Evolutionary conservation across 2,113 vertebrate species (phyloP).

Genomic region (Illadopsis cleaveri): DNA sequence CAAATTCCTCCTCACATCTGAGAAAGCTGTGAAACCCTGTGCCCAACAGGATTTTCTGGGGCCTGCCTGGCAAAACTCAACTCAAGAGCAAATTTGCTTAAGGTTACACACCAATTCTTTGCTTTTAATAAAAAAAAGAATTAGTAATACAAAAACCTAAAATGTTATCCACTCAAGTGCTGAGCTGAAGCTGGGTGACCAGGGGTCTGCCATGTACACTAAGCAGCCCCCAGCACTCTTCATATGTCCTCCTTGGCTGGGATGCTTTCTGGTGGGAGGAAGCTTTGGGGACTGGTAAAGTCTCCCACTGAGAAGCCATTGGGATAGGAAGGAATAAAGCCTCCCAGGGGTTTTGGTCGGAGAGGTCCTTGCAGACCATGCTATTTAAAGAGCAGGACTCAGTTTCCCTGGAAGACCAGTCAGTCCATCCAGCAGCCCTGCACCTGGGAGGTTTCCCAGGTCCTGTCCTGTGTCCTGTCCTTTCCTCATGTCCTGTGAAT

Average conservation of each 20-base stretch:
- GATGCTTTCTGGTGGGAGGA: not conserved
- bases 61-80: not conserved
- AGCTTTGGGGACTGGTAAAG: not conserved
- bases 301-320: not conserved
- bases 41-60: not conserved
- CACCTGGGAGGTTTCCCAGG: not conserved
- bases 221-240: not conserved
- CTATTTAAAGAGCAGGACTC: not conserved
- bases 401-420: not conserved
- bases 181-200: not conserved
- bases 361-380: not conserved
- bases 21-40: not conserved
- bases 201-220: not conserved
- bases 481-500: fast-evolving
- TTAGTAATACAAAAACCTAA: not conserved
- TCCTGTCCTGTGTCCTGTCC: too few relatives aligned
- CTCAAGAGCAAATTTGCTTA: not conserved
- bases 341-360: not conserved
- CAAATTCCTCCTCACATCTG: not conserved
- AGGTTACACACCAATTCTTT: not conserved
- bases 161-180: not conserved
- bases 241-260: not conserved
- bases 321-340: not conserved
- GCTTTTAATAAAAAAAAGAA: not conserved
- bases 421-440: fast-evolving